phyloP scores from a whole-genome alignment of 2,888 invertebrate species.

The Drosophila demipolita region DNA sequence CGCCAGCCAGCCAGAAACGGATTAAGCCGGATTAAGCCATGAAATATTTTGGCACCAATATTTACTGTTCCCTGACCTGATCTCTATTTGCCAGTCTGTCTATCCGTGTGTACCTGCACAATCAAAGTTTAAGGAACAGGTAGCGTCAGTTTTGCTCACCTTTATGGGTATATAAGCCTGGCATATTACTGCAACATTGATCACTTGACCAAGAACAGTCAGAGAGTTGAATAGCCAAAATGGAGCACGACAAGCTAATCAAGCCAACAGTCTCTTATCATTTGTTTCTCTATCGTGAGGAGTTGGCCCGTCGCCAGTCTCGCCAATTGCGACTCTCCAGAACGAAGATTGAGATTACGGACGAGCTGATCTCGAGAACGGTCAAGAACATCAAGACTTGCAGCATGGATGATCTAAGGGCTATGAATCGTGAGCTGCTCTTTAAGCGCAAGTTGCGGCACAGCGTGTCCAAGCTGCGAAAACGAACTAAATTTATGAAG shows the following conservation, averaged over 20 bases:
- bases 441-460: slow-evolving; percentile 65
- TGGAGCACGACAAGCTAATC: slow-evolving; percentile 57
- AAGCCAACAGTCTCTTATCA: slow-evolving; percentile 72
- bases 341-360: slow-evolving; percentile 71
- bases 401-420: slow-evolving; percentile 72
- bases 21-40: slow-evolving; percentile 69
- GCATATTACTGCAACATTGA: slow-evolving; percentile 1
- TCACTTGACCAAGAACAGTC: slow-evolving; percentile 46
- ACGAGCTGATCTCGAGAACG: slow-evolving; percentile 68
- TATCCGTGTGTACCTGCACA: slow-evolving; percentile 1
- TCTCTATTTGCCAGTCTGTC: slow-evolving; percentile 4
- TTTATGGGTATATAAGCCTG: slow-evolving; percentile 37
- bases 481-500: slow-evolving; percentile 38
- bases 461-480: slow-evolving; percentile 57
- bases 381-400: slow-evolving; percentile 66
- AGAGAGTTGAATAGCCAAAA: slow-evolving; percentile 19
- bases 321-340: slow-evolving; percentile 62
- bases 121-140: slow-evolving; percentile 14
- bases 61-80: slow-evolving; percentile 59
- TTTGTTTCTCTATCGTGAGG: slow-evolving; percentile 66
- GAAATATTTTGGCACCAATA: slow-evolving; percentile 80
- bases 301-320: slow-evolving; percentile 63
- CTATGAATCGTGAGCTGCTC: slow-evolving; percentile 66
- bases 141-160: not conserved
- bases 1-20: slow-evolving; percentile 53